Evolutionary conservation across 2,888 invertebrate genomes (phyloP), one percentile per base, ranked within the genome.

Genomic region (Chloroclysta siterata): DNA sequence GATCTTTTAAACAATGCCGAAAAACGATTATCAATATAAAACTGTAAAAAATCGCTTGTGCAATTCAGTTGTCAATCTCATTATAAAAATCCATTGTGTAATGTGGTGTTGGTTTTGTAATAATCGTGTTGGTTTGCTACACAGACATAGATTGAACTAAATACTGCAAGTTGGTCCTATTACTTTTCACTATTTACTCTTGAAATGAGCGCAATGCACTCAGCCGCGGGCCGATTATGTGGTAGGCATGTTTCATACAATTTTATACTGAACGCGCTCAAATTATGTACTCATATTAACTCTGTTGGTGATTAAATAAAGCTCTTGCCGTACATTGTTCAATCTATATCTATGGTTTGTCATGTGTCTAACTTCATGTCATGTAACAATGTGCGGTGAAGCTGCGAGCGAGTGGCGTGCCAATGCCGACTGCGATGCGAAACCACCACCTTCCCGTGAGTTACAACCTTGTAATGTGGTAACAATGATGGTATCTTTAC

Each of bases 371-470:
- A 72, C 69, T 54, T 62, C 53, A 65, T 70, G 53, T 71, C 59
- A 53, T 59, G 56, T 70, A 68, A 72, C 66, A 61, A 63, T 71
- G 73, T 73, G 72, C 59, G 68, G 76, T 69, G 68, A 76, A 87
- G 86, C 76, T 82, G 61, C 83, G 86, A 10, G 65, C 73, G 68
- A 71, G 77, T 72, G 78, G 81, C 64, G 81, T 80, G 72, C 81
- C 84, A 39, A 75, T 79, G 63, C 70, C 81, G 50, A 74, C 79
- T 78, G 79, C 82, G 53, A 76, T 78, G 79, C 81, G 89, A 63
- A 81, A 65, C 67, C 83, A 86, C 48, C 80, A 82, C n/a, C 71
- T 82, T 61, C 81, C 84, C 46, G 90, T 90, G 78, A 90, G 90
- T 89, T 66, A 36, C 29, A 42, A 42, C 33, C 42, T 57, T 56